Conservation (phyloP, 2,113 vertebrate genomes). For the Etheostoma spectabile region DNA sequence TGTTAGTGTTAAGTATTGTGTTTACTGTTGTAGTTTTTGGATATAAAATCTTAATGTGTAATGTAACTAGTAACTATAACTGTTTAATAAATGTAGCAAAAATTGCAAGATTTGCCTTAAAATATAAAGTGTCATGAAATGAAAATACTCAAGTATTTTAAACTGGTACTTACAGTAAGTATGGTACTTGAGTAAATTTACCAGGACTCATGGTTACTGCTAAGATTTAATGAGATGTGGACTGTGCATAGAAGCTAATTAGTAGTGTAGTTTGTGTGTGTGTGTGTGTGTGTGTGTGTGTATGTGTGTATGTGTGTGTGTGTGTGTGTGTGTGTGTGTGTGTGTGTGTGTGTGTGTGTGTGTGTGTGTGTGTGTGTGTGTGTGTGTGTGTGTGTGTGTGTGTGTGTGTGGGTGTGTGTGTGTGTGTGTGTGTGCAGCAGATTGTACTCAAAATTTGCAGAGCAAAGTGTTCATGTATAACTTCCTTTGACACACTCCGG, state of each 20-base stretch:
- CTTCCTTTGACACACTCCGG: constrained; percentile 84
- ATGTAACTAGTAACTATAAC: constrained; percentile 2
- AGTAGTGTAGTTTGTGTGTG: constrained; percentile 20
- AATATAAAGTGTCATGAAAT: background rate
- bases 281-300: background rate
- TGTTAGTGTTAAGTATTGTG: background rate
- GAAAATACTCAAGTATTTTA: background rate
- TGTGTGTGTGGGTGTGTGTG: background rate
- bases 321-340: background rate
- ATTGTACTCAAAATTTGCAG: constrained; percentile 67
- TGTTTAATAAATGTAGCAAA: background rate
- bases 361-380: constrained; percentile 17
- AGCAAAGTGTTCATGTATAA: constrained; percentile 81
- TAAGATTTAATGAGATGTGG: constrained; percentile 15
- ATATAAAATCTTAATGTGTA: background rate
- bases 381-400: constrained; percentile 5
- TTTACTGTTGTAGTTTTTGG: background rate
- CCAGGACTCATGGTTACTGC: background rate
- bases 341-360: background rate
- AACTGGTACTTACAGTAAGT: background rate
- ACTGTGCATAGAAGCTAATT: constrained; percentile 23
- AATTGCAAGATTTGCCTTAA: background rate
- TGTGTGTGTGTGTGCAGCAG: too few relatives aligned
- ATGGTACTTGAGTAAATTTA: too few relatives aligned
- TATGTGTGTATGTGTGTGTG: background rate